Conservation (phyloP, 2,113 vertebrate species). For the Pyxicephalus adspersus region DNA sequence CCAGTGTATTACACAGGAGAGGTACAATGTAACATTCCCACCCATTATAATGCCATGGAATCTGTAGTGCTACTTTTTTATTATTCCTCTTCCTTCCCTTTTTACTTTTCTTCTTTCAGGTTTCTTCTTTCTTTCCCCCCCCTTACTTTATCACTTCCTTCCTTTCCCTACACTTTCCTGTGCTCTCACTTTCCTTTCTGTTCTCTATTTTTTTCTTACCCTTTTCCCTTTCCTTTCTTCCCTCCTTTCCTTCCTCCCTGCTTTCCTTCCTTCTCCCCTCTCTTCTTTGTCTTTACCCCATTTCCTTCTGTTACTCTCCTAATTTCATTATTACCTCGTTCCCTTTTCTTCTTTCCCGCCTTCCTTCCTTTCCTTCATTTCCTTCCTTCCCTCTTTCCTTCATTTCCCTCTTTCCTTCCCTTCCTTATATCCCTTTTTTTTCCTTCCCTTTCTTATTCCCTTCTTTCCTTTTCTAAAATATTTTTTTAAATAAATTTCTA, state of each 20-base stretch:
- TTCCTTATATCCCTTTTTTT: neutral
- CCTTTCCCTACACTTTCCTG: neutral
- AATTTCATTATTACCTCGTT: neutral
- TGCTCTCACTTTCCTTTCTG: neutral
- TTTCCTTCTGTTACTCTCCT: neutral
- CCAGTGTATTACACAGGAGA: no score
- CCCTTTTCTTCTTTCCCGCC: neutral
- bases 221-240: neutral
- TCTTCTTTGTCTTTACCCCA: neutral
- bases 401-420: neutral
- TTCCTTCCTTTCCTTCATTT: neutral
- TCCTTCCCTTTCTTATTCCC: neutral
- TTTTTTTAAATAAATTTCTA: no score
- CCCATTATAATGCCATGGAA: neutral
- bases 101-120: neutral
- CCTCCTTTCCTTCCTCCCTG: neutral
- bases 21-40: no score
- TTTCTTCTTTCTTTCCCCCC: neutral
- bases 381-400: neutral
- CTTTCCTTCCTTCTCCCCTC: neutral
- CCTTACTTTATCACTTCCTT: neutral
- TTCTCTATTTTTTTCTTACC: neutral
- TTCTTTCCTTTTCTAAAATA: no score
- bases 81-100: neutral
- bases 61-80: neutral